Evolutionary conservation across 2,797 vertebrate species (phyloP).

Genomic region (Melanotaenia nigrans): DNA sequence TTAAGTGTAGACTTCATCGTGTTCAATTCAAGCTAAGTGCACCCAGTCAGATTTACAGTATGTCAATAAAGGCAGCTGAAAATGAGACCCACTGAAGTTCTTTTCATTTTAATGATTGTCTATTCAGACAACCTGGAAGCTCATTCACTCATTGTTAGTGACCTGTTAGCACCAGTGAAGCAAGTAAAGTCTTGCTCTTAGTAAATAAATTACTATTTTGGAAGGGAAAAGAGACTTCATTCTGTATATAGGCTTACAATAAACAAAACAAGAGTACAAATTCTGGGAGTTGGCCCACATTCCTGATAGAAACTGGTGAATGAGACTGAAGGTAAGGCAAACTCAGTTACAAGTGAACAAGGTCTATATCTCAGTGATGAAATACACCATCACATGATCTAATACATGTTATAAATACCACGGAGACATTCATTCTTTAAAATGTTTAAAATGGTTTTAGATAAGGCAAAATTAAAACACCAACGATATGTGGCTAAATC

Average conservation of each 20-base stretch:
- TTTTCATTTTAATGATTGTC: not conserved
- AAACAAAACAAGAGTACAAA: not conserved
- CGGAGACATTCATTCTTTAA: not conserved
- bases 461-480: not conserved
- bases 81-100: not conserved
- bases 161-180: not conserved
- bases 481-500: not conserved
- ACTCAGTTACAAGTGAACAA: not conserved
- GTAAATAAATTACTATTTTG: not conserved
- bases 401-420: not conserved
- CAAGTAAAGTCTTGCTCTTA: constrained; percentile 5
- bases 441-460: not conserved
- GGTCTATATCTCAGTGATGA: not conserved
- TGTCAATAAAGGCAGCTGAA: not conserved
- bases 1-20: too few species aligned
- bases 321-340: not conserved
- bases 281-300: not conserved
- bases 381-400: not conserved
- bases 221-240: too few species aligned
- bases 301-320: not conserved
- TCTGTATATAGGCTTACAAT: not conserved
- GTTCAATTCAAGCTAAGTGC: too few species aligned
- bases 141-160: not conserved
- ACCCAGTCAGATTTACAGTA: not conserved
- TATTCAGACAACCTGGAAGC: not conserved